A percentile compares a stretch with the other conserved stretches of the same genome.
phyloP scores from a whole-genome alignment of 2,888 invertebrate species.

The Thera obeliscata region DNA sequence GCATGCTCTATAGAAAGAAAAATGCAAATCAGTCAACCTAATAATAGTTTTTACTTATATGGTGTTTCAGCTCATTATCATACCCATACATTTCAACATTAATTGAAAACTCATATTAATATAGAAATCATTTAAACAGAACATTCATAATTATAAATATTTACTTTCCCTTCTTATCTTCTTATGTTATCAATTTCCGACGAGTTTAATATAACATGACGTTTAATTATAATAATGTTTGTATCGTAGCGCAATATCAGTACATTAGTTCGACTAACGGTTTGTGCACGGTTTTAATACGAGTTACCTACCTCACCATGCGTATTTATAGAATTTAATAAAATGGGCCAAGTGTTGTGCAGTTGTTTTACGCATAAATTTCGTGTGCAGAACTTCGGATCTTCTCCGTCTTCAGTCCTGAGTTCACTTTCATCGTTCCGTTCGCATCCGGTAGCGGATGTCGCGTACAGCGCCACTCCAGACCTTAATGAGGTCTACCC shows the following conservation, averaged over 20 bases:
- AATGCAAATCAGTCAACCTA: no score
- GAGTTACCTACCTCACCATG: constrained; percentile 19
- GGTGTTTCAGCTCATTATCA: no score
- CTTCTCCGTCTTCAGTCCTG: constrained; percentile 69
- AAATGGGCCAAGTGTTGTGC: constrained; percentile 61
- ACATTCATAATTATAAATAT: constrained; percentile 28
- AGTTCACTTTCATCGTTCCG: constrained; percentile 71
- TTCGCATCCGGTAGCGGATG: constrained; percentile 63
- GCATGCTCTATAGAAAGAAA: no score
- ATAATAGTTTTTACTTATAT: no score
- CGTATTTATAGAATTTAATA: constrained; percentile 23
- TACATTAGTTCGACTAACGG: constrained; percentile 38
- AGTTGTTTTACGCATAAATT: constrained; percentile 55
- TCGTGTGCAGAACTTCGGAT: constrained; percentile 70
- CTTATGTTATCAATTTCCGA: constrained; percentile 43
- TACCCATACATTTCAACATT: no score
- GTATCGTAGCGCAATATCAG: constrained; percentile 24
- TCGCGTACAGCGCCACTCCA: constrained; percentile 80
- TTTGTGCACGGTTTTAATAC: constrained; percentile 37
- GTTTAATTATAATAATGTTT: constrained; percentile 32
- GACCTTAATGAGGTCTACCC: constrained; percentile 91
- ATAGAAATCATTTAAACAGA: not conserved
- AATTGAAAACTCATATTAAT: no score
- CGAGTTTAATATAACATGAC: constrained; percentile 36
- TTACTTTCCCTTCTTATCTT: constrained; percentile 44